Conservation (phyloP, 2,888 invertebrate genomes). For the Apamea epomidion region DNA sequence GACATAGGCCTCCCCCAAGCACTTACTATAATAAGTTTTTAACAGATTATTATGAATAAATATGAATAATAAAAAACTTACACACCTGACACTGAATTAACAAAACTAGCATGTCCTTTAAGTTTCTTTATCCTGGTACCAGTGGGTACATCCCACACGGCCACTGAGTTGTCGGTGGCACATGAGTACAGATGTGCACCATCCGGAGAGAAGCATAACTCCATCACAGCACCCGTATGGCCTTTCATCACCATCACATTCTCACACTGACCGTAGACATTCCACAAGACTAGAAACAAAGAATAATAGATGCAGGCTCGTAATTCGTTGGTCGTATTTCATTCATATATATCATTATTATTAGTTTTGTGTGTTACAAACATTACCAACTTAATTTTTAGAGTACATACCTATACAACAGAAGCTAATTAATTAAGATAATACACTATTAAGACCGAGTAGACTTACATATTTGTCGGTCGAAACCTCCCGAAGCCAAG, state of each 20-base stretch:
- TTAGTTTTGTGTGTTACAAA: conserved; percentile 3
- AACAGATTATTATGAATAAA: neutral
- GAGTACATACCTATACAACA: neutral
- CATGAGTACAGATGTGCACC: conserved; percentile 96
- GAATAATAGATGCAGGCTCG: neutral
- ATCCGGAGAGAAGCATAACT: conserved; percentile 96
- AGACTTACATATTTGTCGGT: conserved; percentile 97
- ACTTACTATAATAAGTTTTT: neutral
- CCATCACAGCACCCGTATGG: conserved; percentile 98
- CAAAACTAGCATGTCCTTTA: conserved; percentile 95
- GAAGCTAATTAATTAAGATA: neutral
- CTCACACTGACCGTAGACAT: conserved; percentile 99
- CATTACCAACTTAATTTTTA: neutral
- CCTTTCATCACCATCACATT: conserved; percentile 98
- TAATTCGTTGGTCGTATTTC: neutral
- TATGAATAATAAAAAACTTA: neutral
- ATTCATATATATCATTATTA: neutral
- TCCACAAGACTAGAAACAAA: conserved; percentile 95
- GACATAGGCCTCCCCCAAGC: neutral
- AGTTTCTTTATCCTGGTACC: conserved; percentile 97
- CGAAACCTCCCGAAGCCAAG: conserved; percentile 98
- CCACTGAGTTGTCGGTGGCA: conserved; percentile 98
- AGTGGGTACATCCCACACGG: conserved; percentile 98
- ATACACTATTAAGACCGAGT: neutral
- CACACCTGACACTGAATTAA: conserved; percentile 92